These are phyloP conservation scores for Austrofundulus limnaeus DNA, from an alignment of 2,113 vertebrate genomes.

Conservation along the genomic window DNA sequence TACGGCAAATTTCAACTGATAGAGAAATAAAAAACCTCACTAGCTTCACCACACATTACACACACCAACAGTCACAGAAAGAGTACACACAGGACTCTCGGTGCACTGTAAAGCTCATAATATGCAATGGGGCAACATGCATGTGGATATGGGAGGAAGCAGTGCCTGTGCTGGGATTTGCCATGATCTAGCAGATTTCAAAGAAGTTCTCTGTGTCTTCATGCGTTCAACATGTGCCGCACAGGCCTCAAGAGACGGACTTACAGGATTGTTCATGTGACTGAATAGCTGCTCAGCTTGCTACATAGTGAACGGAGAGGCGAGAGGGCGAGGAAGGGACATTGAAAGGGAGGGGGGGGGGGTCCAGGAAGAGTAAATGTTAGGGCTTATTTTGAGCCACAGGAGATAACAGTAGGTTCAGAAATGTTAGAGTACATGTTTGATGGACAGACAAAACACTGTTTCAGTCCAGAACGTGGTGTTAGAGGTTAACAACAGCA, in stretches of 20 bases:
- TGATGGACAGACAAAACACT: slow-evolving; percentile 49
- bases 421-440: slow-evolving; percentile 64
- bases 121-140: slow-evolving; percentile 62
- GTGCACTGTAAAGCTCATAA: slow-evolving; percentile 40
- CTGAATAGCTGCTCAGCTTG: slow-evolving; percentile 99
- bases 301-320: slow-evolving; percentile 90
- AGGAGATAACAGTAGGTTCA: slow-evolving; percentile 65
- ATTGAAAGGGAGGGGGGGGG: slow-evolving; percentile 57
- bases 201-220: slow-evolving; percentile 80
- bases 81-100: slow-evolving; percentile 43
- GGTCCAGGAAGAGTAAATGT: slow-evolving; percentile 88
- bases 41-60: slow-evolving; percentile 49
- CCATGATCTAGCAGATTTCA: slow-evolving; percentile 52
- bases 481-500: slow-evolving; percentile 44
- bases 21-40: slow-evolving; percentile 20
- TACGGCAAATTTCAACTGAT: slow-evolving; percentile 10
- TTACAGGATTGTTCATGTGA: slow-evolving; percentile 99
- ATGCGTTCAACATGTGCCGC: slow-evolving; percentile 91
- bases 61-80: slow-evolving; percentile 47
- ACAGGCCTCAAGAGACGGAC: slow-evolving; percentile 82
- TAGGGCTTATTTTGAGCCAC: slow-evolving; percentile 74
- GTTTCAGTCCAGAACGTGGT: slow-evolving; percentile 48
- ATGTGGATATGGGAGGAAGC: slow-evolving; percentile 57
- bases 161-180: slow-evolving; percentile 50
- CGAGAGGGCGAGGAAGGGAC: slow-evolving; percentile 55